Evolutionary conservation across 2,888 invertebrate genomes (phyloP).

Genomic region (Cecidostiba fungosa): DNA sequence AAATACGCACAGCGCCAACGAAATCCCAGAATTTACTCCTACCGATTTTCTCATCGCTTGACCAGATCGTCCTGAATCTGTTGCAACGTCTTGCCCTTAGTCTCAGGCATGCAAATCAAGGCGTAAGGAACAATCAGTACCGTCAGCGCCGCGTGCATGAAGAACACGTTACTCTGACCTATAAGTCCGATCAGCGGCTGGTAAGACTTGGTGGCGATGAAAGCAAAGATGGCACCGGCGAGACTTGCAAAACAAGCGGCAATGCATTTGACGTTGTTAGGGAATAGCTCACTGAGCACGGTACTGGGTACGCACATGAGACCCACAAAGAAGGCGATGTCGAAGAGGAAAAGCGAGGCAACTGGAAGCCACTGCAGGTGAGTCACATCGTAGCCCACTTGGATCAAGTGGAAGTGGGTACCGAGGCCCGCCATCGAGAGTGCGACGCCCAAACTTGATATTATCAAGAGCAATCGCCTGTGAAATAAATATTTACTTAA

Average conservation of each 20-base stretch:
- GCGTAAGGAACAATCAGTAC: conserved; percentile 56
- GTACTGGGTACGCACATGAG: conserved; percentile 70
- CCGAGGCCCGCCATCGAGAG: conserved; percentile 64
- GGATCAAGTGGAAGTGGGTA: conserved; percentile 63
- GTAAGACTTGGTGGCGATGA: conserved; percentile 70
- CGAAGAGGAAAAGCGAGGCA: conserved; percentile 57
- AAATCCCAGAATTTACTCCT: background rate
- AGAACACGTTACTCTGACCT: conserved; percentile 70
- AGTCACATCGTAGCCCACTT: conserved; percentile 40
- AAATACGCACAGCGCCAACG: background rate
- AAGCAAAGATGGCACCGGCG: conserved; percentile 70
- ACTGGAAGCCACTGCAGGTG: conserved; percentile 57
- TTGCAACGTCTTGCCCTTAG: conserved; percentile 73
- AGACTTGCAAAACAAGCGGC: conserved; percentile 70
- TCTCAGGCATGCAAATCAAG: conserved; percentile 69
- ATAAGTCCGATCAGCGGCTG: conserved; percentile 70
- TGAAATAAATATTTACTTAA: background rate
- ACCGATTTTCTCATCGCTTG: conserved; percentile 41
- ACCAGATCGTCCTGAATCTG: conserved; percentile 62
- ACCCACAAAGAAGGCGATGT: conserved; percentile 59
- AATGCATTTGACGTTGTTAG: conserved; percentile 71
- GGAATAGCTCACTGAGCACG: conserved; percentile 73
- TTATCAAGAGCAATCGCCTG: conserved; percentile 69
- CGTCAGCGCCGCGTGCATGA: conserved; percentile 68
- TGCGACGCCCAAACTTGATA: conserved; percentile 71